Evolutionary conservation across 2,888 invertebrate species (phyloP).

Genomic region (Trissolcus japonicus): DNA sequence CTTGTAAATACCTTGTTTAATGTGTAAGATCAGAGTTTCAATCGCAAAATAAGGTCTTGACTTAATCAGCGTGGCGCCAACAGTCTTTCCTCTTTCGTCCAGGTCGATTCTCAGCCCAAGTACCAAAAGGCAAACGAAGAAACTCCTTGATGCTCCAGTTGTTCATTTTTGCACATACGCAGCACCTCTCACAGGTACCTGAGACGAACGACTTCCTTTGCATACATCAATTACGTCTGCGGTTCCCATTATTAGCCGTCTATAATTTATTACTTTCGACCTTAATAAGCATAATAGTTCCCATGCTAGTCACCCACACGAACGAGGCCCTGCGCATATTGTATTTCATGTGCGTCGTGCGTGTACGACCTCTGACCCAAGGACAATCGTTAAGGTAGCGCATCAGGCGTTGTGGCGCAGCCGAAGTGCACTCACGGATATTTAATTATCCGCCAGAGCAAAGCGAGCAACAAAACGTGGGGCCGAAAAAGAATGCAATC

Average conservation of each 20-base stretch:
- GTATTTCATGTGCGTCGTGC: constrained; percentile 63
- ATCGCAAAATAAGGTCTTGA: neutral
- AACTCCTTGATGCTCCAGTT: constrained; percentile 46
- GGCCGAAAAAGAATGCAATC: constrained; percentile 55
- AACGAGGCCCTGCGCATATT: constrained; percentile 54
- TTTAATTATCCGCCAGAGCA: constrained; percentile 67
- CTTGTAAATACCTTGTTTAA: no score
- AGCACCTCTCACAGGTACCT: constrained; percentile 55
- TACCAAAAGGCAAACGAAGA: constrained; percentile 47
- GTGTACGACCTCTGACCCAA: constrained; percentile 71
- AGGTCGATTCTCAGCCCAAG: constrained; percentile 2
- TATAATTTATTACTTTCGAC: constrained; percentile 76
- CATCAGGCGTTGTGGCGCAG: constrained; percentile 65
- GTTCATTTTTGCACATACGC: constrained; percentile 45
- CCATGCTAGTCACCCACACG: constrained; percentile 67
- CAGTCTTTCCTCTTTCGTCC: neutral
- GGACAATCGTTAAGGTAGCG: constrained; percentile 75
- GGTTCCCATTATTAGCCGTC: constrained; percentile 73
- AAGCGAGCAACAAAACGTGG: constrained; percentile 34
- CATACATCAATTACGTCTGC: constrained; percentile 72
- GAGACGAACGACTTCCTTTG: constrained; percentile 70
- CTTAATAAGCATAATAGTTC: constrained; percentile 76
- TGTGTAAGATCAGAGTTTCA: no score
- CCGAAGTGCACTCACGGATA: constrained; percentile 65
- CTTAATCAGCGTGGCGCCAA: constrained; percentile 30